These are phyloP conservation scores for Sinonovacula constricta DNA, from an alignment of 1,140 invertebrate genomes.

Conservation along the genomic window DNA sequence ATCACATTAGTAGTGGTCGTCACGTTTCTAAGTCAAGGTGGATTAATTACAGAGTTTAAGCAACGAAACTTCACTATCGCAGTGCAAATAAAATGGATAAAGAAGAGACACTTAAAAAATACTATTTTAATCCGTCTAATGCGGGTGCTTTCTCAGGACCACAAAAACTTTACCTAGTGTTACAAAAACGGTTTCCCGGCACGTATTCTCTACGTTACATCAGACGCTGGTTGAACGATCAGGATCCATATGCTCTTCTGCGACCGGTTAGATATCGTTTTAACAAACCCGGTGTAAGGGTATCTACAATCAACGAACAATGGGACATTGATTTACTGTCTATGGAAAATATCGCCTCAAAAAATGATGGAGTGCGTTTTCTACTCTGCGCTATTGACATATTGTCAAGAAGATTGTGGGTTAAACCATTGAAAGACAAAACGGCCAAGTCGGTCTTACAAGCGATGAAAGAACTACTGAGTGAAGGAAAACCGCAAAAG, in stretches of 20 bases:
- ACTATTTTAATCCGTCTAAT: conserved; percentile 2
- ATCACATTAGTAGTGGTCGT: no score
- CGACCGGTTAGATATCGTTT: conserved; percentile 11
- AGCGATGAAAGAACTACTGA: conserved; percentile 35
- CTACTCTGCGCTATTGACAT: conserved; percentile 36
- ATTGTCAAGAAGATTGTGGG: conserved; percentile 40
- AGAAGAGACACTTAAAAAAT: background rate
- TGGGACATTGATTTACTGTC: conserved; percentile 44
- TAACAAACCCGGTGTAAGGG: conserved; percentile 16
- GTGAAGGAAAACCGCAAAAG: conserved; percentile 26
- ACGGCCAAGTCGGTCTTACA: conserved; percentile 39
- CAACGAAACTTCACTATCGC: no score
- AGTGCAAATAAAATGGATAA: conserved; percentile 13
- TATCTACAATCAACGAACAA: conserved; percentile 19
- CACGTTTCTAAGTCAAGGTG: no score
- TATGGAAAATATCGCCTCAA: conserved; percentile 18
- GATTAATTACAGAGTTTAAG: no score
- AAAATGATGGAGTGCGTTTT: conserved; percentile 33
- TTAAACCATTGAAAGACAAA: conserved; percentile 50
- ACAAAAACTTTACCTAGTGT: background rate
- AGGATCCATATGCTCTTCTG: conserved; percentile 31
- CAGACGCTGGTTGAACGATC: conserved; percentile 26
- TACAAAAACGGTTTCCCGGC: conserved; percentile 3
- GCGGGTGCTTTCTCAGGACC: background rate
- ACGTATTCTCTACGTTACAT: background rate